Percentiles rank a stretch among this genome's conserved stretches.
These are phyloP conservation scores for Tholera decimalis DNA, from an alignment of 2,888 invertebrate genomes.

Conservation along the genomic window DNA sequence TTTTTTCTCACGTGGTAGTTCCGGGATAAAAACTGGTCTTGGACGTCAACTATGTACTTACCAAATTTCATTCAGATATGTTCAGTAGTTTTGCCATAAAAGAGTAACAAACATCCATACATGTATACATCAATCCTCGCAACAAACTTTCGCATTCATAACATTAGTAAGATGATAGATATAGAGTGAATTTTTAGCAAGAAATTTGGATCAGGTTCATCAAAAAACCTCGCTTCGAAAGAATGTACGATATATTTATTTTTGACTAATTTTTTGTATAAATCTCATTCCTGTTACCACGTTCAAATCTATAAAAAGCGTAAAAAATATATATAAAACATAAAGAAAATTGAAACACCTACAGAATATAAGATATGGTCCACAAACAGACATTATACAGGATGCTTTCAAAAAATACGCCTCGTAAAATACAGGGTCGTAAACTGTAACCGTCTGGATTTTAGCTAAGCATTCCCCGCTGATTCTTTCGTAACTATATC, in stretches of 20 bases:
- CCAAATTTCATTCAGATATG: too few species aligned
- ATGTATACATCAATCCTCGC: too few species aligned
- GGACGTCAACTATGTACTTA: too few species aligned
- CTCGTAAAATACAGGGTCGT: constrained; percentile 71
- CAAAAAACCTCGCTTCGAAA: not conserved
- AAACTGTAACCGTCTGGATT: constrained; percentile 78
- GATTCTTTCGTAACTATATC: constrained; percentile 71
- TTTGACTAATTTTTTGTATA: not conserved
- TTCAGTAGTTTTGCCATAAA: too few species aligned
- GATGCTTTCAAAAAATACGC: constrained; percentile 61
- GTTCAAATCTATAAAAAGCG: not conserved
- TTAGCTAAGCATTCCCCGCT: constrained; percentile 72
- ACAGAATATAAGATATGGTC: constrained; percentile 75
- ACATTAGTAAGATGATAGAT: too few species aligned
- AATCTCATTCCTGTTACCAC: not conserved
- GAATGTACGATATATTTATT: too few species aligned
- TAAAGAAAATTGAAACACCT: constrained; percentile 73
- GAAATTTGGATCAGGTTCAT: not conserved
- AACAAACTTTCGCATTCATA: too few species aligned
- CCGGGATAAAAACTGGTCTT: too few species aligned
- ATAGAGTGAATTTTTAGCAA: not conserved
- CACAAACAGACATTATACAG: constrained; percentile 39
- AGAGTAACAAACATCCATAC: too few species aligned
- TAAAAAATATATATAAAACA: not conserved
- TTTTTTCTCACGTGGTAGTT: too few species aligned